phyloP scores from a whole-genome alignment of 2,888 invertebrate species.

The Alloscopus bannaensis region DNA sequence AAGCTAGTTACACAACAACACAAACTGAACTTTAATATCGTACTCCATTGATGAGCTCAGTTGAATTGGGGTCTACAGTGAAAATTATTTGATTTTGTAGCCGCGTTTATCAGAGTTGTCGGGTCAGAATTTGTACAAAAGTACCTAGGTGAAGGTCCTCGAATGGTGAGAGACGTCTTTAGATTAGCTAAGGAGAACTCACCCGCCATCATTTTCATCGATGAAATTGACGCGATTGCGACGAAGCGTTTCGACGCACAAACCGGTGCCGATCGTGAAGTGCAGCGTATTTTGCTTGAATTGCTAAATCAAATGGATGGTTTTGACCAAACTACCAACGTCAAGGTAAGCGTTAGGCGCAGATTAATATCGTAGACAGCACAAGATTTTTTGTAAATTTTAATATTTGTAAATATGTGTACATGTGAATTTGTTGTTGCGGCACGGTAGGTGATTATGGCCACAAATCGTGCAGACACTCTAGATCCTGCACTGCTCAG shows the following conservation, averaged over 20 bases:
- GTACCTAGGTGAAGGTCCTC: constrained; percentile 98
- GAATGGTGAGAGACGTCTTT: constrained; percentile 99
- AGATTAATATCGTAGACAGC: background rate
- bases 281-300: constrained; percentile 97
- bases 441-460: constrained; percentile 95
- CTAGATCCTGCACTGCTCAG: constrained; percentile 96
- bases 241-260: constrained; percentile 99
- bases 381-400: constrained; percentile 83
- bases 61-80: background rate
- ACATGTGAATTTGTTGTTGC: constrained; percentile 91
- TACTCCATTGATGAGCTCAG: background rate
- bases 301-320: constrained; percentile 99
- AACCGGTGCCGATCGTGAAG: constrained; percentile 98
- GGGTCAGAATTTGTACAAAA: constrained; percentile 99
- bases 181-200: constrained; percentile 99
- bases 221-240: constrained; percentile 99
- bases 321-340: constrained; percentile 99
- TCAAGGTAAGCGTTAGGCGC: constrained; percentile 94
- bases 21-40: too few species aligned
- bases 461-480: constrained; percentile 98
- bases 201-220: constrained; percentile 99
- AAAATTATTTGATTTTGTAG: constrained; percentile 76
- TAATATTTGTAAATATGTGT: constrained; percentile 83
- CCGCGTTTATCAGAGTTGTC: constrained; percentile 98
- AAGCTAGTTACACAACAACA: too few species aligned